phyloP scores from a whole-genome alignment of 2,797 vertebrate genomes.

The Ctenochaetus hawaiiensis region DNA sequence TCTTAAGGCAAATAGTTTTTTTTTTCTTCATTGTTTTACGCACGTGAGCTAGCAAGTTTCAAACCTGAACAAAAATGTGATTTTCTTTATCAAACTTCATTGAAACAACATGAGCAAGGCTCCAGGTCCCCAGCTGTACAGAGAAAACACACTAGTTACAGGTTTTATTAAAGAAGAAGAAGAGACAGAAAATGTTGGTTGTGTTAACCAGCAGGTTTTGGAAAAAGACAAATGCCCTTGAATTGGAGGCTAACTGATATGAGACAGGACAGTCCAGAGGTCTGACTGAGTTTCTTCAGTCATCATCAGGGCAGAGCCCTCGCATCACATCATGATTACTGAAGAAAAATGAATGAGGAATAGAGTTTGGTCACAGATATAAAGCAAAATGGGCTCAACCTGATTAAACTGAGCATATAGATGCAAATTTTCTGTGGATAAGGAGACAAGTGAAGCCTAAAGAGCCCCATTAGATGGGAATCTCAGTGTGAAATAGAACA shows the following conservation, averaged over 20 bases:
- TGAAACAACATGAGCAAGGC: neutral
- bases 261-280: neutral
- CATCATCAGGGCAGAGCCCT: conserved; percentile 24
- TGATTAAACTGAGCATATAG: conserved; percentile 61
- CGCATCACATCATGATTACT: conserved; percentile 40
- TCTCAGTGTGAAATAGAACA: conserved; percentile 58
- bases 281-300: conserved; percentile 15
- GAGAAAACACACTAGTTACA: too few species aligned
- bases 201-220: conserved; percentile 2
- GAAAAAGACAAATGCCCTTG: neutral
- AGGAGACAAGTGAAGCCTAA: conserved; percentile 56
- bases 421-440: conserved; percentile 58
- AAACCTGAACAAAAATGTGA: neutral
- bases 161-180: neutral
- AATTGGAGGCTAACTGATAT: conserved; percentile 5
- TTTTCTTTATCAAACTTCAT: neutral
- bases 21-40: neutral
- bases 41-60: neutral
- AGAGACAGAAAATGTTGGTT: neutral
- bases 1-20: neutral
- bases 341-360: conserved; percentile 36
- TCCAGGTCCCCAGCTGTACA: too few species aligned
- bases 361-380: conserved; percentile 6
- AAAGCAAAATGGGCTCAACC: conserved; percentile 38
- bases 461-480: conserved; percentile 56